Percentiles rank a stretch among this genome's conserved stretches.
These are phyloP conservation scores for Punctoribates punctum DNA, from an alignment of 2,888 invertebrate species.

Conservation along the genomic window DNA sequence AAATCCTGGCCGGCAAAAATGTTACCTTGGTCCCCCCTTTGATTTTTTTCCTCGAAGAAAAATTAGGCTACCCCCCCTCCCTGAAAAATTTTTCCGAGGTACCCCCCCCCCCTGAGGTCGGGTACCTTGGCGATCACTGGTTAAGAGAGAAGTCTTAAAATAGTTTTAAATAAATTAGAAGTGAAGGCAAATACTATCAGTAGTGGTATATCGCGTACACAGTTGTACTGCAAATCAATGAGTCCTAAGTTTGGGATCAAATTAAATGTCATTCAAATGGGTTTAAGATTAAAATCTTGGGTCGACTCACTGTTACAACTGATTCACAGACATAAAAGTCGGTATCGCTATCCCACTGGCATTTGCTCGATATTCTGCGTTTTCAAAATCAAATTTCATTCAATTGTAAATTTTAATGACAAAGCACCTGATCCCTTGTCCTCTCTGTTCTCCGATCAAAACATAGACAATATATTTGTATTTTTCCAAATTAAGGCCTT, in stretches of 20 bases:
- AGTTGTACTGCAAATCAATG: not conserved
- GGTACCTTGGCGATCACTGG: too few species aligned
- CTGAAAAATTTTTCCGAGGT: too few species aligned
- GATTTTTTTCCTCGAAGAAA: too few species aligned
- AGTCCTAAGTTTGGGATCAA: not conserved
- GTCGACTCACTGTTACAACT: not conserved
- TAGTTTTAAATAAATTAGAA: not conserved
- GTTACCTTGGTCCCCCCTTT: too few species aligned
- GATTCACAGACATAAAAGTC: conserved; percentile 4
- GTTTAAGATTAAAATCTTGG: not conserved
- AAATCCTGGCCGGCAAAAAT: too few species aligned
- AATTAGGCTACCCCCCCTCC: too few species aligned
- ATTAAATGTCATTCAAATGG: not conserved
- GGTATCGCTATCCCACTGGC: conserved; percentile 29
- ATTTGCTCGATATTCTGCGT: conserved; percentile 11
- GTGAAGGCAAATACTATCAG: not conserved
- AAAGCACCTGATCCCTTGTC: conserved; percentile 11
- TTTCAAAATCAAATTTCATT: not conserved
- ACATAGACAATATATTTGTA: not conserved
- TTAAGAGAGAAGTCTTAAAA: too few species aligned
- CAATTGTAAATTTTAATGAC: not conserved
- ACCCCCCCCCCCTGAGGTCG: too few species aligned
- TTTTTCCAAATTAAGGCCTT: conserved; percentile 10
- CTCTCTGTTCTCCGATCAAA: not conserved
- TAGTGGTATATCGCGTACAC: conserved; percentile 19